Evolutionary conservation across 2,797 vertebrate genomes (phyloP).

Genomic region (Darevskia nairensis): DNA sequence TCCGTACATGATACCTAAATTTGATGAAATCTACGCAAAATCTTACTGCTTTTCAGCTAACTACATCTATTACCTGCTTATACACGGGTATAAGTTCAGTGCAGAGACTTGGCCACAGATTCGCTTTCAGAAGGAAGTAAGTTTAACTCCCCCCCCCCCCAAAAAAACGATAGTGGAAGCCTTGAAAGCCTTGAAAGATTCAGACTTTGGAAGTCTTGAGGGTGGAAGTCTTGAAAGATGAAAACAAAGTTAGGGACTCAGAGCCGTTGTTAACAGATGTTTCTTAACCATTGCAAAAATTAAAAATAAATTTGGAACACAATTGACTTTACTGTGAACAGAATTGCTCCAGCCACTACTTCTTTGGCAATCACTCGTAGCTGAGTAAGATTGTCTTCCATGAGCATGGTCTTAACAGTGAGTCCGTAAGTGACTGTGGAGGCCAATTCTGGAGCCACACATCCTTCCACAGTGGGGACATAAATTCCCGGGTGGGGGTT

Average conservation of each 20-base stretch:
- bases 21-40: constrained; percentile 79
- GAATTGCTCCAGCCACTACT: not conserved
- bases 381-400: no score
- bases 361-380: no score
- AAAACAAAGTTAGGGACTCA: not conserved
- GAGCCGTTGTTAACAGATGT: not conserved
- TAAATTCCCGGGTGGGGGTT: no score
- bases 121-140: constrained; percentile 87
- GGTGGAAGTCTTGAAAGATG: not conserved
- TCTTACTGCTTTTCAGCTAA: constrained; percentile 90
- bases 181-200: not conserved
- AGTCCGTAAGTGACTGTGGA: no score
- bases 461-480: no score
- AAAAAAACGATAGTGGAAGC: not conserved
- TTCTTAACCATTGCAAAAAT: not conserved
- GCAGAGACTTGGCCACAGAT: constrained; percentile 86
- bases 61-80: constrained; percentile 87
- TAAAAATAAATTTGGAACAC: not conserved
- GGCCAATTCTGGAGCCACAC: no score
- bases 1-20: constrained; percentile 69
- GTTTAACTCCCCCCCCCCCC: constrained; percentile 30
- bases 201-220: no score
- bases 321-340: not conserved
- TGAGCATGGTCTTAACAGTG: no score
- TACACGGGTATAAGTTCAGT: constrained; percentile 90